Base-by-base conservation (phyloP, 2,113 vertebrate genomes). In the Clarias macrocephalus region DNA sequence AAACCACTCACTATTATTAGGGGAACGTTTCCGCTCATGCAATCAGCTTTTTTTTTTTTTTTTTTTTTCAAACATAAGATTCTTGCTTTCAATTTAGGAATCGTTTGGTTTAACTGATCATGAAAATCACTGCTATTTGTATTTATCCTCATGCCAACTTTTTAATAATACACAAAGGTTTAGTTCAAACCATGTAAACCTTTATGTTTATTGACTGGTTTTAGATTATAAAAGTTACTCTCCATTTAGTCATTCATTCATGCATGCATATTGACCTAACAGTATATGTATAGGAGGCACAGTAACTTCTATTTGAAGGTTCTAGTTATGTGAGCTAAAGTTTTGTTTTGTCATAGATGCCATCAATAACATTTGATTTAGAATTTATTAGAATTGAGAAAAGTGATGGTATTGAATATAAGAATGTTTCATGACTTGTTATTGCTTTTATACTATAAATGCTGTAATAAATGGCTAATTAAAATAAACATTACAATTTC, bases 361-460 rank as follows among this genome's bases (percentile, higher is more conserved):
- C 48, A 76, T 23, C 11, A 21, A 59, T 65, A 52, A 85, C 48
- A 79, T 80, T 21, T 72, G 5, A 63, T 70, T 80, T 86, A 15
- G 56, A 37, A 59, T 57, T 48, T 42, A 81, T 62, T 62, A 57
- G 75, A 80, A 56, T 28, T 76, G 1, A 48, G n/a, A 79, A 76
- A 65, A 65, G 9, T 65, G 5, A 52, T 68, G 28, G 48, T 18
- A 25, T 28, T 0, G 28, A 80, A 70, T 80, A 56, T 37, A 73
- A 72, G 19, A 84, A 59, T 59, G 65, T 72, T 57, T 37, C 52
- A 59, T 72, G 66, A 30, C 82, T 59, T 57, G 25, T 19, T 80
- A 57, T 68, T 79, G 75, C n/a, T 86, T 80, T 86, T 80, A 70
- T 80, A 68, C 15, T 57, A 65, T 86, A 11, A 48, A 62, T 52